Evolutionary conservation across 2,797 vertebrate genomes (phyloP).

Genomic region (Philypnodon macrostomus): DNA sequence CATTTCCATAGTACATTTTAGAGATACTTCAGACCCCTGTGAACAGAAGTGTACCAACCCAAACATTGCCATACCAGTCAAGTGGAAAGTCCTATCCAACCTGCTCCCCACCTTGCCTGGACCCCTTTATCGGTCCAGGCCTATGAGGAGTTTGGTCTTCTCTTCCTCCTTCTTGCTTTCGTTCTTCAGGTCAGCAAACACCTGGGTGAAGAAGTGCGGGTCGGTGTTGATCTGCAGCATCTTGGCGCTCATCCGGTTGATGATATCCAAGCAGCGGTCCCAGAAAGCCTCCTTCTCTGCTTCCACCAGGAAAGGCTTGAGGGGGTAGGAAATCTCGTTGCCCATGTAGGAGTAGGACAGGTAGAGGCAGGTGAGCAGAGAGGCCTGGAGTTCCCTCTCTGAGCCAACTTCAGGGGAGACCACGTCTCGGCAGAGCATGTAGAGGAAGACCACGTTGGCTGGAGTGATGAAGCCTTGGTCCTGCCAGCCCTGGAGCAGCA

Average conservation of each 20-base stretch:
- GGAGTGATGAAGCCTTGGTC: slow-evolving; percentile 96
- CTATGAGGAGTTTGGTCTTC: slow-evolving; percentile 87
- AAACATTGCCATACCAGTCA: neutral
- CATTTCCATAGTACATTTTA: too few relatives aligned
- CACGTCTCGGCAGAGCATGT: slow-evolving; percentile 92
- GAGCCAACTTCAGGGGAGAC: slow-evolving; percentile 87
- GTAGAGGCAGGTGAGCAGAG: slow-evolving; percentile 91
- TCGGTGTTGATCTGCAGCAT: slow-evolving; percentile 98
- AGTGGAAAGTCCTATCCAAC: neutral
- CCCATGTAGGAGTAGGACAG: slow-evolving; percentile 97
- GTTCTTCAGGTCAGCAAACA: slow-evolving; percentile 94
- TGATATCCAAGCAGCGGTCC: slow-evolving; percentile 95
- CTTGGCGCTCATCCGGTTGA: slow-evolving; percentile 93
- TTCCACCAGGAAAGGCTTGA: slow-evolving; percentile 95
- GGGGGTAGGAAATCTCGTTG: slow-evolving; percentile 95
- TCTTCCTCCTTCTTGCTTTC: slow-evolving; percentile 88
- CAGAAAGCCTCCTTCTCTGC: slow-evolving; percentile 94
- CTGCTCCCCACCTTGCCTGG: slow-evolving; percentile 10
- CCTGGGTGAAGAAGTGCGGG: slow-evolving; percentile 95
- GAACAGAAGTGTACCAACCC: neutral
- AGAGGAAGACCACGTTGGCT: slow-evolving; percentile 93
- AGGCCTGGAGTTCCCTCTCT: slow-evolving; percentile 90
- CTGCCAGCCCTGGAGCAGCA: slow-evolving; percentile 95
- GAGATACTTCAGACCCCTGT: neutral
- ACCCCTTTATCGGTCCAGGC: slow-evolving; percentile 87